phyloP scores from a whole-genome alignment of 2,888 invertebrate species.

The Cryptophagus acutangulus region DNA sequence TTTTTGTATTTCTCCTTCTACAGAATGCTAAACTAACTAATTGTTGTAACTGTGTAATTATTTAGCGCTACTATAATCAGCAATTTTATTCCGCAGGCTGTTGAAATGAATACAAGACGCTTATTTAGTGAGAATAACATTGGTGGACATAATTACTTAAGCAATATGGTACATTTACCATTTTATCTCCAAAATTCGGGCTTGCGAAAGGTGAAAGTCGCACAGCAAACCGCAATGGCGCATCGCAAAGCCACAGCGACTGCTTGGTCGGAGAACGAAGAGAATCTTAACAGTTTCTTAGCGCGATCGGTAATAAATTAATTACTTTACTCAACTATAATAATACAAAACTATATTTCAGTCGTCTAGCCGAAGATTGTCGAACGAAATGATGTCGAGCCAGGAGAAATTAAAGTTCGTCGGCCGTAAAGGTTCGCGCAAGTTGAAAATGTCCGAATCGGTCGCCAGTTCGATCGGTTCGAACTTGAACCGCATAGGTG shows the following conservation, averaged over 20 bases:
- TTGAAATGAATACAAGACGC: constrained; percentile 82
- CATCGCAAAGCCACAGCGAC: constrained; percentile 46
- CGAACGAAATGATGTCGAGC: constrained; percentile 80
- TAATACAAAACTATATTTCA: constrained; percentile 32
- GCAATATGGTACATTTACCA: constrained; percentile 95
- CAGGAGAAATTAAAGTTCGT: constrained; percentile 65
- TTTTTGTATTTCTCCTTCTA: constrained; percentile 2
- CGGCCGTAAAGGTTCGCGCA: constrained; percentile 59
- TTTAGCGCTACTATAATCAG: not conserved
- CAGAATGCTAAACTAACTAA: no score
- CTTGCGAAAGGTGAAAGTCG: constrained; percentile 78
- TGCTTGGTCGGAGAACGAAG: constrained; percentile 54
- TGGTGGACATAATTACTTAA: constrained; percentile 89
- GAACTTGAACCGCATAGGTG: constrained; percentile 72
- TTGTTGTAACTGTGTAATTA: not conserved
- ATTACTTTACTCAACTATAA: not conserved
- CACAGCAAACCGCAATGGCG: constrained; percentile 71
- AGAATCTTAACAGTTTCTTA: constrained; percentile 49
- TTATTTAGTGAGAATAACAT: constrained; percentile 88
- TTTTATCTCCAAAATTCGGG: constrained; percentile 98
- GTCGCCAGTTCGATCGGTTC: constrained; percentile 89
- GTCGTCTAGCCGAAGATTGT: constrained; percentile 71
- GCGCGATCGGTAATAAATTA: constrained; percentile 47
- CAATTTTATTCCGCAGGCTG: constrained; percentile 61
- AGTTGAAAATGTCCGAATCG: constrained; percentile 79